phyloP scores from a whole-genome alignment of 1,140 invertebrate species.

The Gryllus bimaculatus region DNA sequence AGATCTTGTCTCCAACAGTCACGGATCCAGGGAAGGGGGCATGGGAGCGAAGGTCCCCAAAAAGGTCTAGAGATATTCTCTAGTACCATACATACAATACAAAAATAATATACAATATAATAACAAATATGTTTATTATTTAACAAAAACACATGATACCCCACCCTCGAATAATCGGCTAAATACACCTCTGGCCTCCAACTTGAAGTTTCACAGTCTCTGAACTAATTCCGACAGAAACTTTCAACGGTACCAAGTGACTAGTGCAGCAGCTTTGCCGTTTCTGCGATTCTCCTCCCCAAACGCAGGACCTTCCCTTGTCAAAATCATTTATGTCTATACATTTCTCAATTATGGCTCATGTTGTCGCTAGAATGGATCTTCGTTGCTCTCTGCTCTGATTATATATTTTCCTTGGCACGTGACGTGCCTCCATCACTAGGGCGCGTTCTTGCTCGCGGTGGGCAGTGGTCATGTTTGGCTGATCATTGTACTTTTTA shows the following conservation, averaged over 20 bases:
- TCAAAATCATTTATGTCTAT: no score
- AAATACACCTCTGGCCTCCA: no score
- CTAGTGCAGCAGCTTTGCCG: background rate
- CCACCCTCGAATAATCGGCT: no score
- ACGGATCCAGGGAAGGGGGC: no score
- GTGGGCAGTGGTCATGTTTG: background rate
- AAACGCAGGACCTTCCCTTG: no score
- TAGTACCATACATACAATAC: no score
- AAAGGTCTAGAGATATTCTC: no score
- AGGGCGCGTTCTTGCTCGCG: background rate
- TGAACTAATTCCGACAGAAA: background rate
- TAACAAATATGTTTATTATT: no score
- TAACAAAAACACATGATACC: no score
- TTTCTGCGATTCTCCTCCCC: no score
- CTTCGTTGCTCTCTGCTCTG: background rate
- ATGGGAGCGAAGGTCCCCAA: no score
- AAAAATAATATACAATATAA: no score
- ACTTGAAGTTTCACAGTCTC: background rate
- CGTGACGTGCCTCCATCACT: background rate
- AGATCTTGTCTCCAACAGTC: background rate
- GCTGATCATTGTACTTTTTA: background rate
- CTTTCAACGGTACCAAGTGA: background rate
- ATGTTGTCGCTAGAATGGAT: background rate
- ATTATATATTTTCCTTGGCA: background rate
- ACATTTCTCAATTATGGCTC: background rate